Base-by-base conservation (phyloP, 2,888 invertebrate genomes). In the Barypeithes pellucidus region DNA sequence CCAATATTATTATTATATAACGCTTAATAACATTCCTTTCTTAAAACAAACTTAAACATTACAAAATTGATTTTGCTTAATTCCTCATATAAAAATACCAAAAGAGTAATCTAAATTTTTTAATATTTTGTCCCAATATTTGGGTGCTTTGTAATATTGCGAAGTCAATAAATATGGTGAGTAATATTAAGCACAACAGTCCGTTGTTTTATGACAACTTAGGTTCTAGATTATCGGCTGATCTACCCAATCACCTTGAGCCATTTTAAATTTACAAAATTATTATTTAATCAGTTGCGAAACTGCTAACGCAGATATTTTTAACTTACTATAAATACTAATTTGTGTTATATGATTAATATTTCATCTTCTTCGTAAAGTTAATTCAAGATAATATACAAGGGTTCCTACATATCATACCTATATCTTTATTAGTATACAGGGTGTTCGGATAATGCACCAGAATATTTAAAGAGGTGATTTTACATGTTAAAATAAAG, bases 231-330 rank as follows among this genome's bases (percentile, higher is more conserved):
- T 20, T 20, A 16, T 47, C 18, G 47, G 18, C 18, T 20, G 47
- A 52, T 14, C 52, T 29, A 33, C 33, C 16, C 16, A 57, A 33
- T 12, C 36, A 57, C 54, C 54, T 57, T 57, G 54, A 57, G 33
- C 54, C 16, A 33, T 57, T 57, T 57, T 16, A 11, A 33, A 24
- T 50, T 50, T 22, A 50, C 50, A 22, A n/a, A 50, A 50, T 24
- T 50, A 20, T 20, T 47, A 50, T 24, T 50, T 50, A 50, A 50
- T 50, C 14, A 1, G 7, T 50, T 22, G n/a, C 22, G n/a, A 12
- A 22, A 24, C n/a, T 16, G 14, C 16, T 14, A 47, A 47, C 0
- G 4, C 3, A 24, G 12, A n/a, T 12, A 50, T 22, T 50, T 50
- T 20, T 24, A 4, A 50, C n/a, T 50, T 50, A n/a, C n/a, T 24